Conservation (phyloP, 2,888 invertebrate genomes). For the Malachius bipustulatus region DNA sequence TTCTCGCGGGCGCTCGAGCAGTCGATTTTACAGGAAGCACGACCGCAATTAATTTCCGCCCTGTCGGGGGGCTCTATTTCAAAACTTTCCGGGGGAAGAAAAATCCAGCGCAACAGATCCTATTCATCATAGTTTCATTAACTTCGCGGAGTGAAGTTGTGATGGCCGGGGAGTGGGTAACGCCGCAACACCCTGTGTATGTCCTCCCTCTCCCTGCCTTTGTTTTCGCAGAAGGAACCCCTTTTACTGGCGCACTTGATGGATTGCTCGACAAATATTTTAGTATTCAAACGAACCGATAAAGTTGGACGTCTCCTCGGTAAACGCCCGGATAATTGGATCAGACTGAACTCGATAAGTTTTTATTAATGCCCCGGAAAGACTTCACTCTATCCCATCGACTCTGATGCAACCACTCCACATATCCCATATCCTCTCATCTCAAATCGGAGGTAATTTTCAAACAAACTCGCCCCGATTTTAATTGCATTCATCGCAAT, state of each 20-base stretch:
- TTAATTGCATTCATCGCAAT: too few species aligned
- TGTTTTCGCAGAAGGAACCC: background rate
- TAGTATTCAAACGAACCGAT: conserved; percentile 31
- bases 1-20: too few species aligned
- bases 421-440: too few species aligned
- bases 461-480: too few species aligned
- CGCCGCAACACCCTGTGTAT: background rate
- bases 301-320: conserved; percentile 27
- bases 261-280: conserved; percentile 33
- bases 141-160: background rate
- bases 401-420: too few species aligned
- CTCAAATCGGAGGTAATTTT: too few species aligned
- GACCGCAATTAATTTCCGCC: too few species aligned
- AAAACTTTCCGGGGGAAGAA: too few species aligned
- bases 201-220: background rate
- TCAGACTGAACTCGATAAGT: conserved; percentile 28
- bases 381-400: too few species aligned
- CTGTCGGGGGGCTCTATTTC: too few species aligned
- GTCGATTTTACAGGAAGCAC: too few species aligned
- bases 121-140: conserved; percentile 1
- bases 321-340: conserved; percentile 28
- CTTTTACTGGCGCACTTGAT: conserved; percentile 29
- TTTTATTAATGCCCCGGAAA: conserved; percentile 26
- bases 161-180: background rate
- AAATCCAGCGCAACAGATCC: background rate